Evolutionary conservation across 2,113 vertebrate genomes (phyloP), one percentile per base, ranked within the genome.

Genomic region (Pipra filicauda): DNA sequence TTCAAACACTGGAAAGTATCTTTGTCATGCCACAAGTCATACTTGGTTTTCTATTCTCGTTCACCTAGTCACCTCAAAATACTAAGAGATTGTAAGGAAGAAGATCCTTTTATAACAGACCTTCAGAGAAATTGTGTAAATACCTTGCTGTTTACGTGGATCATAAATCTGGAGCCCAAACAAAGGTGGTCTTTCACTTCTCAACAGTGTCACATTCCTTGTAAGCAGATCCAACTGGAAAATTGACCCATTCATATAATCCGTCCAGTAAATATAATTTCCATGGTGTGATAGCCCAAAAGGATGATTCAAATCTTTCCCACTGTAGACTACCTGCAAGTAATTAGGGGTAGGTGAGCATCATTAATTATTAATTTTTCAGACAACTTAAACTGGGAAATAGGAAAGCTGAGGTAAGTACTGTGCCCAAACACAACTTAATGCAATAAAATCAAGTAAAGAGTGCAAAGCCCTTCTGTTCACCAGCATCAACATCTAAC

Each of bases 191-290:
- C 98, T 98, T 96, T 99, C 99, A 49, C 98, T 99, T 84, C 99
- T 98, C 73, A 99, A 80, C 64, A 99, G 97, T 5, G 98, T 98
- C 91, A 99, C 99, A 64, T 99, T 98, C 81, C 97, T 98, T 2
- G 98, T 98, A n/a, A 96, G 48, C 95, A 99, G 97, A 97, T 99
- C 98, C 97, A 99, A 89, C 97, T 99, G 99, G 98, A 99, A 99
- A 96, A 99, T 99, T 2, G 99, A 99, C 20, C 99, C 99, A 59
- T 99, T 99, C 99, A 99, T 99, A 95, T 99, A 99, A 96, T 99
- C 99, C 11, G 99, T 99, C 99, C 99, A 99, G 97, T 99, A 99
- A 84, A 99, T 98, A 61, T 98, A 98, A 96, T 99, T 98, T 37
- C 98, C 98, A 44, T 99, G 98, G 96, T 99, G 98, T 26, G 99